Percentiles rank a stretch among this genome's conserved stretches.
Conservation (phyloP, 2,797 vertebrate species). For the Calcarius lapponicus region DNA sequence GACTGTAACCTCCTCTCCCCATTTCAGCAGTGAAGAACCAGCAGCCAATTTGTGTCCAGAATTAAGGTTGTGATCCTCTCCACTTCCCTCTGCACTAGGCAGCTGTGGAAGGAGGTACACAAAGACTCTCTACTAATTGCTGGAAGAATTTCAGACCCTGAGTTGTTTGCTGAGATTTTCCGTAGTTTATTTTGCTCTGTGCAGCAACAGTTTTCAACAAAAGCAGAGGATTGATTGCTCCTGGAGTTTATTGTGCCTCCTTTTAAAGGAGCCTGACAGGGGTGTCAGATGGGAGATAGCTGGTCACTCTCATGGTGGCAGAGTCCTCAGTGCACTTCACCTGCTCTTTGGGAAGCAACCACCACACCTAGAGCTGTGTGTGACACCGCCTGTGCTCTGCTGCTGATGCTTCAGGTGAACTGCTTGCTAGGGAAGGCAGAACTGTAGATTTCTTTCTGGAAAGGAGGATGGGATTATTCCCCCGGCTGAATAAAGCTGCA, state of each 20-base stretch:
- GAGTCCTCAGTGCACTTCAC: background rate
- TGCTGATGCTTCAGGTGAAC: background rate
- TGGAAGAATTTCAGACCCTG: background rate
- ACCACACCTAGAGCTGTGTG: background rate
- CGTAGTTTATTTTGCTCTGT: background rate
- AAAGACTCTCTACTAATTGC: constrained; percentile 11
- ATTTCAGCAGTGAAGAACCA: background rate
- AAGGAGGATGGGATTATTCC: background rate
- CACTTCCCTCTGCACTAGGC: background rate
- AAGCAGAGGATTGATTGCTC: background rate
- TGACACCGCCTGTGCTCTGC: background rate
- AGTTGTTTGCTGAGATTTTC: background rate
- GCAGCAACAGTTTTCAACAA: background rate
- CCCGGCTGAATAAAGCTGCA: constrained; percentile 12
- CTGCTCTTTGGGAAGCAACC: background rate
- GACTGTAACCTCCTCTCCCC: background rate
- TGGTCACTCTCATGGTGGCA: background rate
- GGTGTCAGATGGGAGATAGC: background rate
- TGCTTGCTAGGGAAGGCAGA: background rate
- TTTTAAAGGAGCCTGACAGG: background rate
- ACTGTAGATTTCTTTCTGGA: background rate
- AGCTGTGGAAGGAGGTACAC: background rate
- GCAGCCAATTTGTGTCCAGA: constrained; percentile 48
- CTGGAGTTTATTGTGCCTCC: background rate
- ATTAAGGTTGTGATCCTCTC: constrained; percentile 62